phyloP scores from a whole-genome alignment of 2,797 vertebrate species.

The Myotis myotis region DNA sequence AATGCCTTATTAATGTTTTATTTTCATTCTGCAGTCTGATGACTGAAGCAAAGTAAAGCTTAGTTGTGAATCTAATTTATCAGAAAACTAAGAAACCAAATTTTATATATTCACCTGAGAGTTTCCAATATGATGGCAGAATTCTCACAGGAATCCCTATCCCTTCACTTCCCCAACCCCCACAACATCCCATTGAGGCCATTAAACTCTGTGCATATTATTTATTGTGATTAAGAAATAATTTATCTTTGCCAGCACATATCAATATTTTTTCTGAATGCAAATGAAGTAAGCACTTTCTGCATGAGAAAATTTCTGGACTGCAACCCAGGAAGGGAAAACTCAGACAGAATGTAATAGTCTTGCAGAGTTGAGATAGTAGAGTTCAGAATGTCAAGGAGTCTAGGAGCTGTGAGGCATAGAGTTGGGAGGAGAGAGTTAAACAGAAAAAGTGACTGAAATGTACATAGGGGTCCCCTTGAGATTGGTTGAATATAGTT shows the following conservation, averaged over 20 bases:
- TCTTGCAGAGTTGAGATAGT: not conserved
- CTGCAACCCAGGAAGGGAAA: not conserved
- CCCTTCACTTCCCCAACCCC: accelerated
- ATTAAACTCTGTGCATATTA: not conserved
- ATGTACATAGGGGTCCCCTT: not conserved
- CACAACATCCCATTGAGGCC: not conserved
- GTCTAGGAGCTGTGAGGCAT: not conserved
- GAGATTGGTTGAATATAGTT: not conserved
- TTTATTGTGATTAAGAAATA: not conserved
- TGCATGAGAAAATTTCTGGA: not conserved
- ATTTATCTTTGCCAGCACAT: not conserved
- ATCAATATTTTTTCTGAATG: not conserved
- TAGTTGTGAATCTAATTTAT: not conserved
- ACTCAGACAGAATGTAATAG: not conserved
- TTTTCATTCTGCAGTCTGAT: not conserved
- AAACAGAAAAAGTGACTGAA: not conserved
- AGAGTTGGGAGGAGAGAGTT: not conserved
- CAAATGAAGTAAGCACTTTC: not conserved
- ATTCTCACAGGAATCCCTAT: not conserved
- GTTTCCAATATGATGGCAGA: not conserved
- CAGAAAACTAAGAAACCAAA: not conserved
- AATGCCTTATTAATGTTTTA: not conserved
- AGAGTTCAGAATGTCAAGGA: not conserved
- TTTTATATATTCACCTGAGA: not conserved
- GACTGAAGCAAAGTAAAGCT: not conserved